phyloP scores from a whole-genome alignment of 2,888 invertebrate genomes.

The Plutella xylostella region DNA sequence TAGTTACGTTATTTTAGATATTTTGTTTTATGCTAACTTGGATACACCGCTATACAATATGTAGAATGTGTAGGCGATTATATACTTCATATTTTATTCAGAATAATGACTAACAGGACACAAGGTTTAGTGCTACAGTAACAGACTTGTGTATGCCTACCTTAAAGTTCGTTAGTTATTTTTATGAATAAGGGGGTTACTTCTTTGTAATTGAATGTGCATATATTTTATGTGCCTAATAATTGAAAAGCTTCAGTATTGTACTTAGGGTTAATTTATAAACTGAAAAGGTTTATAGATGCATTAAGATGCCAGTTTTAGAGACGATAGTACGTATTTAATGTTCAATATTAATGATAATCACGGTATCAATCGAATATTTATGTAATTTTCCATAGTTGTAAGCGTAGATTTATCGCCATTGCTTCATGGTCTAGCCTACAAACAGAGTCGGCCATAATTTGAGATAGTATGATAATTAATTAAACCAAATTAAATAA shows the following conservation, averaged over 20 bases:
- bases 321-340: neutral
- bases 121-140: too few relatives aligned
- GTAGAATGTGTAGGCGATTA: slow-evolving; percentile 39
- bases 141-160: too few relatives aligned
- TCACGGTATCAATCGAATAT: slow-evolving; percentile 1
- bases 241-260: slow-evolving; percentile 40
- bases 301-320: neutral
- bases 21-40: slow-evolving; percentile 9
- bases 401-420: neutral
- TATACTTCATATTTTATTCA: slow-evolving; percentile 24
- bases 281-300: slow-evolving; percentile 1
- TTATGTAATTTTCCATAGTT: slow-evolving; percentile 4
- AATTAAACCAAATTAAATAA: too few relatives aligned
- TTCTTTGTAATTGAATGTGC: slow-evolving; percentile 29
- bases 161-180: too few relatives aligned
- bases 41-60: slow-evolving; percentile 27
- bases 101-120: too few relatives aligned
- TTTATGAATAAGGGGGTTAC: too few relatives aligned
- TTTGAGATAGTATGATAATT: too few relatives aligned
- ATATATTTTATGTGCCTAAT: slow-evolving; percentile 38
- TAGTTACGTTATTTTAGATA: slow-evolving; percentile 31
- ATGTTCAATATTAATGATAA: neutral
- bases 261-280: slow-evolving; percentile 48
- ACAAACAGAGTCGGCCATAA: too few relatives aligned
- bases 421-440: slow-evolving; percentile 1